These are phyloP conservation scores for Fundulus diaphanus DNA, from an alignment of 2,797 vertebrate genomes.

Conservation along the genomic window DNA sequence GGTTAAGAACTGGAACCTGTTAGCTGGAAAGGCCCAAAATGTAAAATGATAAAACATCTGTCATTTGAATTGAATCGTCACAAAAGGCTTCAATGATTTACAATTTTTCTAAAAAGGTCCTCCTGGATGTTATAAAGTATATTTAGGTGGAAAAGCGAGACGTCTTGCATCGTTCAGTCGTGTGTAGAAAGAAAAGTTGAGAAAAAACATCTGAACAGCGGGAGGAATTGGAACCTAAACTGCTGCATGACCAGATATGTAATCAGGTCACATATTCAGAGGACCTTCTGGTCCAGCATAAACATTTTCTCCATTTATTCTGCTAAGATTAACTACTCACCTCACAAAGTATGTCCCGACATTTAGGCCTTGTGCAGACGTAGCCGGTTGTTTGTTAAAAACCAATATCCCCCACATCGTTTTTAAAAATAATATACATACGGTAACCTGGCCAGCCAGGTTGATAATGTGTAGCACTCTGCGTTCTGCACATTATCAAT, in stretches of 20 bases:
- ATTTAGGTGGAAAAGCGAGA: not conserved
- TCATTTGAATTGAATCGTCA: too few species aligned
- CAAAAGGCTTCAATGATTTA: not conserved
- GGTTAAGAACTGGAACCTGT: too few species aligned
- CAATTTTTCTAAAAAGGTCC: not conserved
- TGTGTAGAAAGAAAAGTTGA: not conserved
- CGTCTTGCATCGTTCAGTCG: not conserved
- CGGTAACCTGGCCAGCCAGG: too few species aligned
- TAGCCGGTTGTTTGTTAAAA: too few species aligned
- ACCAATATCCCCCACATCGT: too few species aligned
- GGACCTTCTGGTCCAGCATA: not conserved
- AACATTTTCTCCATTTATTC: not conserved
- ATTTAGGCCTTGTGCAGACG: too few species aligned
- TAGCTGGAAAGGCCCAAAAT: too few species aligned
- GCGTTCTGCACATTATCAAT: too few species aligned
- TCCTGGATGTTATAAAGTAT: too few species aligned
- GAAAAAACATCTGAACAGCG: not conserved
- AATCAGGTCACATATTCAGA: not conserved
- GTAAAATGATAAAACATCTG: too few species aligned
- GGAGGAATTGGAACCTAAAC: not conserved
- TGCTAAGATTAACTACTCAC: not conserved
- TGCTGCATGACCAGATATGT: not conserved
- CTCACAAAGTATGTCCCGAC: not conserved
- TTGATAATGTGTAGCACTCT: too few species aligned
- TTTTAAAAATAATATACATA: too few species aligned